Conservation (phyloP, 2,113 vertebrate species). For the Psittacus erithacus region DNA sequence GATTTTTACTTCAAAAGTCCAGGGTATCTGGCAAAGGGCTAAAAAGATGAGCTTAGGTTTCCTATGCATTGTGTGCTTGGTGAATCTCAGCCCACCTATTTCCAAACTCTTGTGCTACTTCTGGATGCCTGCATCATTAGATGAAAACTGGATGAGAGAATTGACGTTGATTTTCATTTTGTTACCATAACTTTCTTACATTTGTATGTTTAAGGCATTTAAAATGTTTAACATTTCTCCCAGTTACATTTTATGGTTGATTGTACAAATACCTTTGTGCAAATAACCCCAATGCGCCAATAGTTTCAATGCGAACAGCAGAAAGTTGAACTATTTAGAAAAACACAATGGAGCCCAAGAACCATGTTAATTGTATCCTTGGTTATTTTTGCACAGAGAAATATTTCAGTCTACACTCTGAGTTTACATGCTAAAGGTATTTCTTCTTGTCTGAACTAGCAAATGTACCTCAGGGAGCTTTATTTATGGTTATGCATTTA, state of each 20-base stretch:
- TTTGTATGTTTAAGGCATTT: neutral
- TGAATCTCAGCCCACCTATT: neutral
- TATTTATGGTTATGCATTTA: conserved; percentile 52
- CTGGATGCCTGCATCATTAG: neutral
- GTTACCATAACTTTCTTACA: neutral
- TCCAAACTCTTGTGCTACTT: neutral
- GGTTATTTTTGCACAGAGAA: conserved; percentile 35
- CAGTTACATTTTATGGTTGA: neutral
- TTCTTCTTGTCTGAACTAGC: conserved; percentile 54
- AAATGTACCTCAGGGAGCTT: conserved; percentile 58
- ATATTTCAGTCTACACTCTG: neutral
- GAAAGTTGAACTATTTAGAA: conserved; percentile 5
- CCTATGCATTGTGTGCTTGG: neutral
- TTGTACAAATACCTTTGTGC: neutral
- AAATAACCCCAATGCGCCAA: neutral
- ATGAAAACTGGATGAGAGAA: neutral
- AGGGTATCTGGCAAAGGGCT: neutral
- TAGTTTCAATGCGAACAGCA: neutral
- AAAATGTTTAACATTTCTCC: neutral
- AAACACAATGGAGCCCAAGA: neutral
- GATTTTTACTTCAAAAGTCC: neutral
- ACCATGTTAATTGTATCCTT: conserved; percentile 29
- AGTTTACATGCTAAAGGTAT: conserved; percentile 57
- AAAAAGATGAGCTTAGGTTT: neutral
- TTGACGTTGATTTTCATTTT: neutral